Conservation (phyloP, 2,113 vertebrate genomes). For the Danionella cerebrum region DNA sequence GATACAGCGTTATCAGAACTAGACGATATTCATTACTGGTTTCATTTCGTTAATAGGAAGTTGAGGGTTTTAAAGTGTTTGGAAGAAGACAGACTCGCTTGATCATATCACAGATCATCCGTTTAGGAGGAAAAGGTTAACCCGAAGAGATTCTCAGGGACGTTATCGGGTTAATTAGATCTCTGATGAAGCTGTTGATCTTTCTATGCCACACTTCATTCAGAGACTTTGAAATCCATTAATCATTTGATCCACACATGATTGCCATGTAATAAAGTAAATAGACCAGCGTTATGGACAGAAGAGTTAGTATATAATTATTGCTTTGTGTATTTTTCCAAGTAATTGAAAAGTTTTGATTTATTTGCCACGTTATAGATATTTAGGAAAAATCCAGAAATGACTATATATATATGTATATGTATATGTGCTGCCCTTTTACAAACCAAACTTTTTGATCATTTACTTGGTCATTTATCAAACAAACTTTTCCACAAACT, state of each 20-base stretch:
- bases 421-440: too few relatives aligned
- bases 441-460: too few relatives aligned
- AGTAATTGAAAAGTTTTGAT: too few relatives aligned
- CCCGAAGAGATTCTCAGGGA: neutral
- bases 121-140: neutral
- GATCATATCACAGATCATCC: constrained; percentile 9
- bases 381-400: too few relatives aligned
- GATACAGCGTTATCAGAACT: constrained; percentile 4
- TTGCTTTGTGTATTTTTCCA: too few relatives aligned
- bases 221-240: neutral
- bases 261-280: neutral
- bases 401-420: too few relatives aligned
- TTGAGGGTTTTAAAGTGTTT: constrained; percentile 1
- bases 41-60: neutral
- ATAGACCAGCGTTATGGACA: neutral
- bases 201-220: neutral
- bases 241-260: neutral
- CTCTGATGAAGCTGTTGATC: constrained; percentile 1
- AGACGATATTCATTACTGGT: neutral
- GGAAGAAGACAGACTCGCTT: neutral
- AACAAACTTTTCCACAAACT: neutral
- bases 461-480: too few relatives aligned
- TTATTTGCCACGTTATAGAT: too few relatives aligned
- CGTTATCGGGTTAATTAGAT: constrained; percentile 1
- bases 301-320: too few relatives aligned